phyloP scores from a whole-genome alignment of 2,888 invertebrate species.

The Sisyra nigra region DNA sequence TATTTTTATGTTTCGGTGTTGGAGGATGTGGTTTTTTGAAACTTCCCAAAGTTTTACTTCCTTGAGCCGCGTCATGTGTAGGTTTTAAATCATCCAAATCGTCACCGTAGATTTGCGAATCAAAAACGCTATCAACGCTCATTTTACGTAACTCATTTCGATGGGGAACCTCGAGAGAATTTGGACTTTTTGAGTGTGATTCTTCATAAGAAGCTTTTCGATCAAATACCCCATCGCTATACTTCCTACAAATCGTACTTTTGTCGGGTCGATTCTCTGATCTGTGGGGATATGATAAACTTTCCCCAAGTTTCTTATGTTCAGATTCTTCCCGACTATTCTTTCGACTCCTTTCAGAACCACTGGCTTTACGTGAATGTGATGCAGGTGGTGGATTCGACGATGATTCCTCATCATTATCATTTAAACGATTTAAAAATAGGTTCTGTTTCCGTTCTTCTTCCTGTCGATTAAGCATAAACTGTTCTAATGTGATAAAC shows the following conservation, averaged over 20 bases:
- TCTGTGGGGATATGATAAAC: conserved; percentile 1
- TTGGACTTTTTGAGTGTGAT: conserved; percentile 29
- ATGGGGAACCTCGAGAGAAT: conserved; percentile 15
- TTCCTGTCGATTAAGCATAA: conserved; percentile 61
- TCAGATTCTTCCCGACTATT: conserved; percentile 7
- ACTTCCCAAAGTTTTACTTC: neutral
- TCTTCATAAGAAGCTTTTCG: neutral
- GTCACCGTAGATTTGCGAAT: conserved; percentile 1
- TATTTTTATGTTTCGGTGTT: conserved; percentile 15
- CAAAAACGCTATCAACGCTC: conserved; percentile 7
- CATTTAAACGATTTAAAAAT: conserved; percentile 16
- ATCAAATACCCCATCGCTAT: conserved; percentile 5
- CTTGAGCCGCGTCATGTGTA: neutral
- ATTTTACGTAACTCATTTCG: conserved; percentile 6
- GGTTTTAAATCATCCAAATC: neutral
- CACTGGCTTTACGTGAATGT: neutral
- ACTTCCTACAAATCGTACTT: conserved; percentile 4
- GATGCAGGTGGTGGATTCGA: conserved; percentile 17
- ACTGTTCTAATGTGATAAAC: conserved; percentile 59
- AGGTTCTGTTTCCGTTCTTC: conserved; percentile 43
- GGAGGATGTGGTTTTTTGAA: conserved; percentile 11
- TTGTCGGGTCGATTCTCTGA: conserved; percentile 2
- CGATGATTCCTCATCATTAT: conserved; percentile 20
- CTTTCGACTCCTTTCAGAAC: conserved; percentile 1
- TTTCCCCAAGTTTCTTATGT: conserved; percentile 10